Evolutionary conservation across 2,888 invertebrate species (phyloP).

Genomic region (Rotaria socialis): DNA sequence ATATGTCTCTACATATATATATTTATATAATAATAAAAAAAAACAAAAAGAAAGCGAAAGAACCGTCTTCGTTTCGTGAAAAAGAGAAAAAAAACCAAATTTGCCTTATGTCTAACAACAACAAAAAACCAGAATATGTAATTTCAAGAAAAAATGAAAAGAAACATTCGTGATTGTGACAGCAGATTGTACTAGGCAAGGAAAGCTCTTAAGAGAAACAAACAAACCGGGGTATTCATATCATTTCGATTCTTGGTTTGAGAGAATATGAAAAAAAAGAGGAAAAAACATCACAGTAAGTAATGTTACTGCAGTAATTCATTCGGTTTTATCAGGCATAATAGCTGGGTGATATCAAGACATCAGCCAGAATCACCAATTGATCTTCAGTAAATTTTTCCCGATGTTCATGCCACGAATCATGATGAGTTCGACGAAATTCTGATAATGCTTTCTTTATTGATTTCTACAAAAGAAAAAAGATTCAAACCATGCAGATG

Average conservation of each 20-base stretch:
- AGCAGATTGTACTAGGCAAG: background rate
- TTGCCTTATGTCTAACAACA: background rate
- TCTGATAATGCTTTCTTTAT: slow-evolving; percentile 79
- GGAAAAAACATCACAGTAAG: background rate
- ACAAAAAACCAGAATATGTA: background rate
- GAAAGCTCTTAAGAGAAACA: background rate
- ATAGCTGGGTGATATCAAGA: slow-evolving; percentile 83
- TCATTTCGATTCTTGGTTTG: background rate
- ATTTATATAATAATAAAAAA: background rate
- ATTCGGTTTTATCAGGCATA: slow-evolving; percentile 66
- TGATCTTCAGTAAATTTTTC: slow-evolving; percentile 82
- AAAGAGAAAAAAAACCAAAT: background rate
- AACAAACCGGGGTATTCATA: background rate
- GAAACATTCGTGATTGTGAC: background rate
- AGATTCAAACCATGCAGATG: too few species aligned
- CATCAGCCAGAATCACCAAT: slow-evolving; percentile 75
- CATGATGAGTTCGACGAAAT: slow-evolving; percentile 85
- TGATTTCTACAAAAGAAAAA: slow-evolving; percentile 69
- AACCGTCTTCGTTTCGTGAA: background rate
- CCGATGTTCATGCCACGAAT: slow-evolving; percentile 83
- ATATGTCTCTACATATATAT: background rate
- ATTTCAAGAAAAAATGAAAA: background rate
- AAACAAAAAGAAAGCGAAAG: background rate
- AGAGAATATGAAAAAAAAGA: background rate
- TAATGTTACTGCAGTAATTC: background rate